Evolutionary conservation across 2,888 invertebrate species (phyloP), one percentile per base, ranked within the genome.

Genomic region (Drosophila pseudotakahashii): DNA sequence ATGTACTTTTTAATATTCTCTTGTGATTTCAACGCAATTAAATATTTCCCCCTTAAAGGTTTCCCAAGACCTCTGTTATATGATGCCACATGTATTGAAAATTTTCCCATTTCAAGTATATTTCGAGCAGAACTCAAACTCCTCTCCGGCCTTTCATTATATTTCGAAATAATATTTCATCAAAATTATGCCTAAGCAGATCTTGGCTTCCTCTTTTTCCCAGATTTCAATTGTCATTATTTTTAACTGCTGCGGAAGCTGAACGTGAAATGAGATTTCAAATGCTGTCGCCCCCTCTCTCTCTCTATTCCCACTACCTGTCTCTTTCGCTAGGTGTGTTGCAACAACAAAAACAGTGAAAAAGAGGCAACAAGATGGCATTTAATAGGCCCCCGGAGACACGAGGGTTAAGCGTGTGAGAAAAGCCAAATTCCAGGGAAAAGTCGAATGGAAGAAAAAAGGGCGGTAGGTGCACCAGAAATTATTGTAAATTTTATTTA

Each of bases 401-500:
- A 54, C 48, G 16, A 63, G 64, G 52, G 45, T 60, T 71, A 52
- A 67, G 71, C 41, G 72, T 69, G 69, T 72, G 69, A 69, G 73
- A 72, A 69, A 72, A 60, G 30, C 36, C 11, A 73, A 73, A 55
- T 73, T 71, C 71, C 53, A 42, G 16, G 37, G 36, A 57, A 58
- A 51, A 77, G 34, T 47, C 10, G 11, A 67, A 70, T 57, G 39
- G 7, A 66, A 67, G 53, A 37, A 72, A 63, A 2, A 41, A 45
- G 32, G 47, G 39, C 13, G 50, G 42, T 52, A 66, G 60, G 50
- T 62, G 82, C 66, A 67, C 36, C 71, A 70, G 79, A 86, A 86
- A 83, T 78, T 84, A 87, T 82, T 82, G 79, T 87, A 82, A 86
- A 84, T 86, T 81, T 86, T 79, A 78, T 84, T 82, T 82, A 87